Percentiles rank a stretch among this genome's conserved stretches.
These are phyloP conservation scores for Drosophila falleni DNA, from an alignment of 2,888 invertebrate genomes.

Conservation along the genomic window DNA sequence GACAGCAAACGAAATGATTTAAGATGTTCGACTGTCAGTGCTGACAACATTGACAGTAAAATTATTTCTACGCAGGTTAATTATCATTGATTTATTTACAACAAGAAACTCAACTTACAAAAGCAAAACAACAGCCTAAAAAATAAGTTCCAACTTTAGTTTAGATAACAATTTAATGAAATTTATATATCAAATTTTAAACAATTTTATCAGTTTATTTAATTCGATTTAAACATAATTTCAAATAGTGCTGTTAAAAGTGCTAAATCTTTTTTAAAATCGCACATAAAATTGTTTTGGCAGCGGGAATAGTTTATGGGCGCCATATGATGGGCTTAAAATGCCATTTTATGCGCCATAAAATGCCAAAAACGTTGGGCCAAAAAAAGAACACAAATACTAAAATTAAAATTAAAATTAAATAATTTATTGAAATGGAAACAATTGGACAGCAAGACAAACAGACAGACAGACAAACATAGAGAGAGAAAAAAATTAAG, in stretches of 20 bases:
- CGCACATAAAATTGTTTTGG: constrained; percentile 4
- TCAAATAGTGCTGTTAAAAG: background rate
- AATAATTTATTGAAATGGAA: constrained; percentile 74
- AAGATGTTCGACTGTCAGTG: constrained; percentile 79
- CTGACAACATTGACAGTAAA: constrained; percentile 80
- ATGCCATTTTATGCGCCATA: constrained; percentile 54
- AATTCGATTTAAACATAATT: background rate
- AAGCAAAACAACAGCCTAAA: background rate
- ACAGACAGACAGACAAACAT: background rate
- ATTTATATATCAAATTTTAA: background rate
- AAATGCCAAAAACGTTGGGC: constrained; percentile 42
- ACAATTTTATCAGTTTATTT: background rate
- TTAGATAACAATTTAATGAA: background rate
- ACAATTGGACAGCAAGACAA: constrained; percentile 17
- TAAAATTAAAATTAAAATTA: constrained; percentile 51
- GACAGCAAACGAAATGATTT: constrained; percentile 70
- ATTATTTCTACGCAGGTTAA: constrained; percentile 80
- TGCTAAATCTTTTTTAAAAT: constrained; percentile 2
- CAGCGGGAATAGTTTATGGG: constrained; percentile 45
- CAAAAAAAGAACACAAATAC: constrained; percentile 22
- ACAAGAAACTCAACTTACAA: constrained; percentile 30
- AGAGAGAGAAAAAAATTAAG: constrained; percentile 31
- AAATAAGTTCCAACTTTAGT: background rate
- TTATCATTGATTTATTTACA: constrained; percentile 80
- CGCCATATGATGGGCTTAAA: constrained; percentile 58